phyloP scores from a whole-genome alignment of 2,113 vertebrate genomes.

The Thamnophis sirtalis region DNA sequence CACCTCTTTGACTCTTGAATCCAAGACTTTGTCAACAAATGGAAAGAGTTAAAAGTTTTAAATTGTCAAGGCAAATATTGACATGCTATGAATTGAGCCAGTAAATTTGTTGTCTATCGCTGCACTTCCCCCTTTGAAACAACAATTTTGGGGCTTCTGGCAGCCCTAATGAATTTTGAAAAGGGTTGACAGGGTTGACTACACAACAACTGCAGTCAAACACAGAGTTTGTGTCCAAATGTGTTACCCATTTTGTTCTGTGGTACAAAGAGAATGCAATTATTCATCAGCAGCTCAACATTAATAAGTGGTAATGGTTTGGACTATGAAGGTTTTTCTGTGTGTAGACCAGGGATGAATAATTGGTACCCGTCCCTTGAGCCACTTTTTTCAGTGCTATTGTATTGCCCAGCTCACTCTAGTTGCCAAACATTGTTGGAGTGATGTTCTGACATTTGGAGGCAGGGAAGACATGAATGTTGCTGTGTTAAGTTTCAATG shows the following conservation, averaged over 20 bases:
- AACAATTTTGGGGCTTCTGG: background rate
- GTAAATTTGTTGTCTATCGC: background rate
- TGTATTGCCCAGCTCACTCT: background rate
- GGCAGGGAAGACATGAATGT: background rate
- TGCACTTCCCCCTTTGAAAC: background rate
- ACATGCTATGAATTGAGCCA: background rate
- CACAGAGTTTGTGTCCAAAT: background rate
- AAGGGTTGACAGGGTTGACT: background rate
- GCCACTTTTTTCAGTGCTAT: background rate
- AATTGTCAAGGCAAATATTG: background rate
- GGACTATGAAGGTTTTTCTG: background rate
- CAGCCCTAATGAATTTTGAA: background rate
- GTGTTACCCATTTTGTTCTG: background rate
- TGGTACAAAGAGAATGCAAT: background rate
- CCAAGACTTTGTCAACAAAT: background rate
- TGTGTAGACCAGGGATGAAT: background rate
- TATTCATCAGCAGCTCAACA: background rate
- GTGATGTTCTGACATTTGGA: background rate
- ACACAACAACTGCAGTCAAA: background rate
- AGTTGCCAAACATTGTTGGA: background rate
- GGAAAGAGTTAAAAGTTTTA: background rate
- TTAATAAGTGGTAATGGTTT: background rate
- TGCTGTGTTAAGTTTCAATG: background rate
- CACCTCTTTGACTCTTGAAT: background rate
- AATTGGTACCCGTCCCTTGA: background rate